Evolutionary conservation across 2,888 invertebrate genomes (phyloP), one percentile per base, ranked within the genome.

Genomic region (Hirtodrosophila histrioides): DNA sequence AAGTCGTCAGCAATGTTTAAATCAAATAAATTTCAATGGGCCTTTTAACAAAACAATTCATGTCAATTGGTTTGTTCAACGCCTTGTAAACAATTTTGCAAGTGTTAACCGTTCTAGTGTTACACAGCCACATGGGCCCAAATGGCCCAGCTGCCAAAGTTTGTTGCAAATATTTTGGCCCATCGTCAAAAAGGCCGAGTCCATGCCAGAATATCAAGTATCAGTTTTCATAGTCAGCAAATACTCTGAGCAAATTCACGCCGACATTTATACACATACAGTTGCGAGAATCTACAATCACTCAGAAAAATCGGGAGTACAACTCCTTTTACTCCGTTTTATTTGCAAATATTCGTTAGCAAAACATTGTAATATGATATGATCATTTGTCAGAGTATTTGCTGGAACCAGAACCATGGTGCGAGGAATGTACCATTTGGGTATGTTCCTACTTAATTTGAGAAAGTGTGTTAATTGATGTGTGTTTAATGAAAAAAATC

Each of bases 191-290:
- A 46, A 11, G 29, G 7, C 5, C 27, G 27, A 27, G 48, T 54
- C 40, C 44, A 41, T 33, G 9, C 12, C 35, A 41, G 54, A 60
- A 36, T 45, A 68, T 66, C 55, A 45, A 86, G 83, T 66, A 85
- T 86, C 69, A 72, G 62, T 66, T 83, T 86, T 73, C 65, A 61
- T 69, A 69, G 78, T 70, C 67, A 63, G 85, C 69, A 80, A 86
- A 86, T 72, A 75, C 45, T 36, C 35, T n/a, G 35, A 53, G 49
- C 57, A 48, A 53, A 60, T 74, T 48, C 9, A 40, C 31, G 37
- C 29, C 51, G 41, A 53, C 62, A 57, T 55, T 43, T 36, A 43
- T 37, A n/a, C 31, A 57, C 17, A 37, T 40, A 40, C 31, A 37
- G 10, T 29, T 6, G 45, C 7, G 33, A 27, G n/a, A 33, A 51